Conservation (phyloP, 2,113 vertebrate species). For the Sialia sialis region DNA sequence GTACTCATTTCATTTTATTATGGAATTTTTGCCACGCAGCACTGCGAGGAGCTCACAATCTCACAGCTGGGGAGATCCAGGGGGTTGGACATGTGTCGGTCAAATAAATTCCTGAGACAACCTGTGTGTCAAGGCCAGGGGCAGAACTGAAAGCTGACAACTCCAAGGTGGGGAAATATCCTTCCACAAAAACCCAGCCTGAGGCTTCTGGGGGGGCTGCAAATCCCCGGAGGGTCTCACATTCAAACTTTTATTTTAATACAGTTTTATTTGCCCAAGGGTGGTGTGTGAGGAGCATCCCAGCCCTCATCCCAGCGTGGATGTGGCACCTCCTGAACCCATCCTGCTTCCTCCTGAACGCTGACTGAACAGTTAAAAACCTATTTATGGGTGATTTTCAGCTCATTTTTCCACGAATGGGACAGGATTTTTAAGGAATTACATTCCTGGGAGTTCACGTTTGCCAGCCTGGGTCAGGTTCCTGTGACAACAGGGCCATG, state of each 20-base stretch:
- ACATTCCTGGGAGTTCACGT: background rate
- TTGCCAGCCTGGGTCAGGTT: background rate
- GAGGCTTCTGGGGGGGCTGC: background rate
- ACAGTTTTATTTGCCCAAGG: background rate
- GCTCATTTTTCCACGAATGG: accelerated
- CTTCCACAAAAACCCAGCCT: background rate
- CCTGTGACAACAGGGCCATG: background rate
- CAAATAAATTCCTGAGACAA: background rate
- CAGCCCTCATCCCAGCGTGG: background rate
- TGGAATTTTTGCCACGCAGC: background rate
- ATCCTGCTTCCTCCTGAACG: no score
- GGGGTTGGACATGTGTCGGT: background rate
- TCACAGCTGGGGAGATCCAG: background rate
- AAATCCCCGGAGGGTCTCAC: background rate
- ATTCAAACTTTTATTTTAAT: background rate
- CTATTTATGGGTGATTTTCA: background rate
- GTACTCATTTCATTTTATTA: background rate
- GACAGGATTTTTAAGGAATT: no score
- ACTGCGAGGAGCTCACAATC: accelerated
- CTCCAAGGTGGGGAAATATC: background rate
- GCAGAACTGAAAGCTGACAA: background rate
- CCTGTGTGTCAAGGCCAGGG: background rate
- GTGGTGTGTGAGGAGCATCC: background rate
- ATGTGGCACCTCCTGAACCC: background rate
- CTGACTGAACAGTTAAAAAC: background rate